Evolutionary conservation across 2,797 vertebrate genomes (phyloP).

Genomic region (Phrynocephalus forsythii): DNA sequence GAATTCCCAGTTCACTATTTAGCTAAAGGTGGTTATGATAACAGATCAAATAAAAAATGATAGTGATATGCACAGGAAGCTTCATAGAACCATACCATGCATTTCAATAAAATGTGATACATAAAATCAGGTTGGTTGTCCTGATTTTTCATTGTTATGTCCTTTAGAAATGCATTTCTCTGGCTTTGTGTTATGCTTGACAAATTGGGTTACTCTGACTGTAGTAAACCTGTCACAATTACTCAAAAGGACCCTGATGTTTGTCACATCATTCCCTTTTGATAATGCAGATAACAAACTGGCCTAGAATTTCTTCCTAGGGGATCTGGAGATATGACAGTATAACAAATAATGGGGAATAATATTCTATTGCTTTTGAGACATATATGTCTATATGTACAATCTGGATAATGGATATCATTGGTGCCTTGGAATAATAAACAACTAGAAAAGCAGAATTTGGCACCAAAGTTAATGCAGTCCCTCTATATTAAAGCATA

Average conservation of each 20-base stretch:
- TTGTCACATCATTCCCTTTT: conserved; percentile 23
- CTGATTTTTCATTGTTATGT: background rate
- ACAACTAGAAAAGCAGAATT: background rate
- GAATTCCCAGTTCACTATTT: conserved; percentile 5
- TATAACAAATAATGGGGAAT: background rate
- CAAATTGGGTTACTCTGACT: background rate
- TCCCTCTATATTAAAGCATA: background rate
- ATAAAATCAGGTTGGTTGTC: background rate
- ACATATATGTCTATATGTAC: background rate
- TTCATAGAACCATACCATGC: background rate
- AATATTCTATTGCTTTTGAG: background rate
- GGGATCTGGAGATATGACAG: background rate
- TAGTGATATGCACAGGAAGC: background rate
- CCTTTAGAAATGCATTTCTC: conserved; percentile 6
- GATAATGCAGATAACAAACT: conserved; percentile 10
- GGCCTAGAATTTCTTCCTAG: background rate
- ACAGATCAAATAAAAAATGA: background rate
- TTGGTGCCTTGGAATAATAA: background rate
- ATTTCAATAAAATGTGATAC: background rate
- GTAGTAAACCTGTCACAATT: conserved; percentile 14
- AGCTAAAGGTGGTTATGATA: background rate
- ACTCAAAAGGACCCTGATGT: conserved; percentile 19
- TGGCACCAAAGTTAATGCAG: background rate
- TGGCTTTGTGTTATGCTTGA: background rate
- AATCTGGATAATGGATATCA: background rate